phyloP scores from a whole-genome alignment of 2,888 invertebrate species.

The Thymelicus sylvestris region DNA sequence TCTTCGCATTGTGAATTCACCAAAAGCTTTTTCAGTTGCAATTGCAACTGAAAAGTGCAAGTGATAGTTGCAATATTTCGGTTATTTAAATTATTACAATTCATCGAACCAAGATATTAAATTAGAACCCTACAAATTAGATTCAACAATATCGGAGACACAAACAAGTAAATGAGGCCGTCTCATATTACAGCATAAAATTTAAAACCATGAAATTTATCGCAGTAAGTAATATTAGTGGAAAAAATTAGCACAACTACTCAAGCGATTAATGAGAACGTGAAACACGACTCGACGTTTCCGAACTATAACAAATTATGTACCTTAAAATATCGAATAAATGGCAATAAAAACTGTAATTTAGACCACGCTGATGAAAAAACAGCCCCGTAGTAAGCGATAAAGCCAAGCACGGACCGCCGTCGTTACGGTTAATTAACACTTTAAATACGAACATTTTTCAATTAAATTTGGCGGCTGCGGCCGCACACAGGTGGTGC shows the following conservation, averaged over 20 bases:
- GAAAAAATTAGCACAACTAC: slow-evolving; percentile 80
- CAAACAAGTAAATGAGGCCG: slow-evolving; percentile 46
- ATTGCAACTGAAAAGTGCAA: neutral
- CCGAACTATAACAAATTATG: slow-evolving; percentile 73
- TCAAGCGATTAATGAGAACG: slow-evolving; percentile 81
- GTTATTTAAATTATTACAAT: neutral
- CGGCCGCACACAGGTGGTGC: slow-evolving; percentile 42
- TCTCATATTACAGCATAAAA: slow-evolving; percentile 66
- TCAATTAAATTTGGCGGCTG: slow-evolving; percentile 70
- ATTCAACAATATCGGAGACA: neutral
- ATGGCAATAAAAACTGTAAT: slow-evolving; percentile 68
- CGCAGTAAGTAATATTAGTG: slow-evolving; percentile 65
- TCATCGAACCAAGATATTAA: neutral
- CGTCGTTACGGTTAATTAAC: slow-evolving; percentile 74
- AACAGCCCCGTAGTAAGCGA: slow-evolving; percentile 59
- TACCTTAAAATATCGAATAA: slow-evolving; percentile 73
- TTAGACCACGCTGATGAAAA: slow-evolving; percentile 71
- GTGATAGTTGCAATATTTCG: neutral
- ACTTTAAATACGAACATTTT: slow-evolving; percentile 69
- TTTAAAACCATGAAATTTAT: slow-evolving; percentile 72
- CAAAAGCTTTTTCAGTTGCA: too few relatives aligned
- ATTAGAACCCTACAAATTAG: neutral
- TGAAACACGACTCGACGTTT: slow-evolving; percentile 73
- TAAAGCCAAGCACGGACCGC: slow-evolving; percentile 62
- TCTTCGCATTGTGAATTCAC: too few relatives aligned